Base-by-base conservation (phyloP, 2,888 invertebrate genomes). In the Latrodectus hesperus region DNA sequence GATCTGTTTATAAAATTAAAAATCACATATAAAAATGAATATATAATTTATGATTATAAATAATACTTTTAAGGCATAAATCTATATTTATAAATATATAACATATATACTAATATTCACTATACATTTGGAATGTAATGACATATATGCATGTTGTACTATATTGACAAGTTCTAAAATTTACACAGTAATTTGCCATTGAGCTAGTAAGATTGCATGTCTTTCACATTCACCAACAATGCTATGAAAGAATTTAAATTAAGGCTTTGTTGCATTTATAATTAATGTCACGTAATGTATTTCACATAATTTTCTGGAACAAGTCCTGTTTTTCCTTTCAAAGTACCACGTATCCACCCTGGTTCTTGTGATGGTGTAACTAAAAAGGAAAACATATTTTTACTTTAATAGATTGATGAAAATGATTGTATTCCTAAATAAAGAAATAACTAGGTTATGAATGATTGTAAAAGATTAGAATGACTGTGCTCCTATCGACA, bases 281-380 rank as follows among this genome's bases (percentile, higher is more conserved):
- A 12, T 16, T 51, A 16, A 22, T 51, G 67, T 89, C 82, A 85
- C 52, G 81, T 76, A 70, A 85, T 64, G 55, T 78, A 84, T 84
- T 87, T 67, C 14, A 89, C 89, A 88, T 89, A 89, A 72, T 89
- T 89, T 98, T 99, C 93, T 97, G 97, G 89, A 93, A 99, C 96
- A 90, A 99, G 94, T 76, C 99, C 98, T 73, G 95, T 95, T 93
- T 96, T 96, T 87, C 98, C 98, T 93, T 97, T 96, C 90, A 99
- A 94, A 79, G 96, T 96, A 90, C 99, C 99, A 92, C 98, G 97
- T 91, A 99, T 94, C 99, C 99, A 99, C 91, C 99, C 99, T 26
- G 98, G 98, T 93, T 99, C 99, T 91, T 96, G 95, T 38, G 98
- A 98, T 90, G 95, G 94, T 91, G 96, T 95, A 88, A 97, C 97